These are phyloP conservation scores for Thymallus thymallus DNA, from an alignment of 2,113 vertebrate species.

Conservation along the genomic window DNA sequence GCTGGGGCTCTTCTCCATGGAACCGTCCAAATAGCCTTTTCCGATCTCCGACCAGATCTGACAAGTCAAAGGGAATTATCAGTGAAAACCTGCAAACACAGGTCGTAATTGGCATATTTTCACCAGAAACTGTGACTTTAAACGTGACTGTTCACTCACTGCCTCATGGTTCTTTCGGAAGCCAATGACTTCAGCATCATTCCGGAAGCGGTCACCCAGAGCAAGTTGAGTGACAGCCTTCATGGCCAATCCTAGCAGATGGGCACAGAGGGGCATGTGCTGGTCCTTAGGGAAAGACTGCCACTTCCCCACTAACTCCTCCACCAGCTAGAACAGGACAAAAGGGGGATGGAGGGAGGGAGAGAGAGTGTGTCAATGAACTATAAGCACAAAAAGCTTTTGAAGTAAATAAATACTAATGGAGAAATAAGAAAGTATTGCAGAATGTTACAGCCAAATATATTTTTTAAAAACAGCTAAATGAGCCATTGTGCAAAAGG, in stretches of 20 bases:
- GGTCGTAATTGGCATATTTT: neutral
- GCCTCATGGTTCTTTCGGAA: conserved; percentile 92
- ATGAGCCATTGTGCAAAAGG: neutral
- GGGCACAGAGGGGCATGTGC: conserved; percentile 88
- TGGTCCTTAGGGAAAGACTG: conserved; percentile 83
- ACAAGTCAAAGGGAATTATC: neutral
- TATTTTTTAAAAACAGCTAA: neutral
- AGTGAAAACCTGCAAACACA: neutral
- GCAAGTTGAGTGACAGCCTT: conserved; percentile 88
- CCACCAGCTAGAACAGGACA: conserved; percentile 76
- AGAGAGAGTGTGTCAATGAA: neutral
- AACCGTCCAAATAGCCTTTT: conserved; percentile 92
- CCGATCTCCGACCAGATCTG: conserved; percentile 97
- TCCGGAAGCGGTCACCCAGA: conserved; percentile 84
- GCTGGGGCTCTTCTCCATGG: conserved; percentile 87
- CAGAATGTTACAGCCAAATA: no score
- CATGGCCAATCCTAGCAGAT: conserved; percentile 91
- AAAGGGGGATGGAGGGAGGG: no score
- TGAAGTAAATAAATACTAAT: no score
- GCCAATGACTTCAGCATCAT: conserved; percentile 83
- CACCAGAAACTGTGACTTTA: conserved; percentile 9
- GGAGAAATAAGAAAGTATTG: no score
- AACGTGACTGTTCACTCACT: conserved; percentile 77
- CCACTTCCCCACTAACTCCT: conserved; percentile 91
- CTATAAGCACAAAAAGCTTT: no score